These are phyloP conservation scores for Hecatera dysodea DNA, from an alignment of 2,888 invertebrate species.

Conservation along the genomic window DNA sequence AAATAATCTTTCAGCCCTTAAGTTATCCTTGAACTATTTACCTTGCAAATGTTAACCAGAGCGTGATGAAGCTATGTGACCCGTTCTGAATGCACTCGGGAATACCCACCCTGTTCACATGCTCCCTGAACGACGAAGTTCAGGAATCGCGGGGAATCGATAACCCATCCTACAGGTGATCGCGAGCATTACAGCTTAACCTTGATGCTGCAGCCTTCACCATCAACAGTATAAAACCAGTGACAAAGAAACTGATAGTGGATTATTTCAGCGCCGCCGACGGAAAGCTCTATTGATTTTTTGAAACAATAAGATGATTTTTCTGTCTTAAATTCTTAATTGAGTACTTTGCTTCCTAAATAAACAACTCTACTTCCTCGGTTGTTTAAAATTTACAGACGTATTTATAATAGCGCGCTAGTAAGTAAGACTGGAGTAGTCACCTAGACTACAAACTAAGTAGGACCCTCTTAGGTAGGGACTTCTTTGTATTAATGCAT, in stretches of 20 bases:
- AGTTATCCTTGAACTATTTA: slow-evolving; percentile 34
- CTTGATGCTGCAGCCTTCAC: background rate
- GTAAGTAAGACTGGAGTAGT: too few species aligned
- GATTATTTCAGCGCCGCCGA: background rate
- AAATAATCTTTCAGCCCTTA: background rate
- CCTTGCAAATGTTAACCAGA: slow-evolving; percentile 2
- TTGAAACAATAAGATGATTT: too few species aligned
- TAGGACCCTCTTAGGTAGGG: too few species aligned
- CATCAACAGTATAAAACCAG: background rate
- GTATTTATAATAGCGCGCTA: too few species aligned
- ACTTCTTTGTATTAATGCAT: too few species aligned
- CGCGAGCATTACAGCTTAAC: background rate
- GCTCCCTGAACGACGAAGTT: slow-evolving; percentile 24
- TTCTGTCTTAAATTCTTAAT: too few species aligned
- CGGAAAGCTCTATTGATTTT: background rate
- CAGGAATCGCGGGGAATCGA: slow-evolving; percentile 28
- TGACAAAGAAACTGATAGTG: background rate
- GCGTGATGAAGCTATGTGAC: slow-evolving; percentile 10
- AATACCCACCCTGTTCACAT: background rate
- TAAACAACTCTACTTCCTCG: too few species aligned
- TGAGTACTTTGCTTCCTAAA: too few species aligned
- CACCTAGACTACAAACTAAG: too few species aligned
- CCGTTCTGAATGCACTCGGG: slow-evolving; percentile 5
- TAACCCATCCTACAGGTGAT: slow-evolving; percentile 13
- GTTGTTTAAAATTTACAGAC: too few species aligned